A percentile compares a stretch with the other conserved stretches of the same genome.
phyloP scores from a whole-genome alignment of 2,888 invertebrate species.

The Pollenia griseotomentosa region DNA sequence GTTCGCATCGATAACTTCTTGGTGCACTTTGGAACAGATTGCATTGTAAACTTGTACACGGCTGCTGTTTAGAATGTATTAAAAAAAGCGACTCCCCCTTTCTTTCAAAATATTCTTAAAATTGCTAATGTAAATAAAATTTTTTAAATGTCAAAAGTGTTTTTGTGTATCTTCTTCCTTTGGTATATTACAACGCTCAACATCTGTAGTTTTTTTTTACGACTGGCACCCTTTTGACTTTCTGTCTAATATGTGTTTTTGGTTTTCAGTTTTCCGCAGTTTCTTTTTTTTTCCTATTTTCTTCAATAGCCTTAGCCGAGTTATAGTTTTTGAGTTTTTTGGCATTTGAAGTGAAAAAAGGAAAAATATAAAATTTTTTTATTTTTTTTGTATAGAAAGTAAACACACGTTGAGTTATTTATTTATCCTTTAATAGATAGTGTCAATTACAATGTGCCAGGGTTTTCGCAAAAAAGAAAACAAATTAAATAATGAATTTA shows the following conservation, averaged over 20 bases:
- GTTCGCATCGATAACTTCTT: no score
- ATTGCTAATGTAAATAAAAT: no score
- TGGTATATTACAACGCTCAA: no score
- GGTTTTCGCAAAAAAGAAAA: not conserved
- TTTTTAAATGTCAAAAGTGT: no score
- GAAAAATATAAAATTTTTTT: conserved; percentile 15
- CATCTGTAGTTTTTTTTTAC: not conserved
- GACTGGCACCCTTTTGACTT: conserved; percentile 42
- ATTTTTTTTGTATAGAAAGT: not conserved
- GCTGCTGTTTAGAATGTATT: no score
- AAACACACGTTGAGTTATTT: conserved; percentile 47
- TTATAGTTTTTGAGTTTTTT: conserved; percentile 46
- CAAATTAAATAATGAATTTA: conserved; percentile 6
- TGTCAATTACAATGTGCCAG: not conserved
- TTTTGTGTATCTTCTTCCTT: no score
- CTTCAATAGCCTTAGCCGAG: conserved; percentile 57
- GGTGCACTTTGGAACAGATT: no score
- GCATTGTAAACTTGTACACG: no score
- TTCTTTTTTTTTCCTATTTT: not conserved
- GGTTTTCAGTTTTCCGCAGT: not conserved
- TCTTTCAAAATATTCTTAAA: no score
- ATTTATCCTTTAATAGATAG: conserved; percentile 50
- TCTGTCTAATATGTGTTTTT: conserved; percentile 14
- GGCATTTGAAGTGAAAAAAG: conserved; percentile 31
- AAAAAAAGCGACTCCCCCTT: no score